A percentile compares a stretch with the other conserved stretches of the same genome.
These are phyloP conservation scores for Ammospiza maritima DNA, from an alignment of 2,797 vertebrate genomes.

Conservation along the genomic window DNA sequence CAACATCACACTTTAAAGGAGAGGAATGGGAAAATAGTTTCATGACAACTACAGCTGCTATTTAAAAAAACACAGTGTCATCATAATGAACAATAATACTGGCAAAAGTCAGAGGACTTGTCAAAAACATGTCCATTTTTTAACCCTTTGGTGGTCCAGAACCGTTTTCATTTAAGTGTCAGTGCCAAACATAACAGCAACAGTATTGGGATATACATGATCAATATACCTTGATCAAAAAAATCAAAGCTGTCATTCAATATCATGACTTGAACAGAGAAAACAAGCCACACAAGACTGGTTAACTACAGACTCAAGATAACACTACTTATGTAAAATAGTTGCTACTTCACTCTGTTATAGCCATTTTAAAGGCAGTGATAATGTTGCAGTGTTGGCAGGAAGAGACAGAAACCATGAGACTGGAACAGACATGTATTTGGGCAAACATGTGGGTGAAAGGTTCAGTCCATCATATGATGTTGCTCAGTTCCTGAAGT, in stretches of 20 bases:
- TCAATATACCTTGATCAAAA: background rate
- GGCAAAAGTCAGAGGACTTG: conserved; percentile 64
- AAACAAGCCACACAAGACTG: conserved; percentile 41
- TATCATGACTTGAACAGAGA: conserved; percentile 32
- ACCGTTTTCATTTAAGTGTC: conserved; percentile 21
- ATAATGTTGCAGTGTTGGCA: conserved; percentile 36
- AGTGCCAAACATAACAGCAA: conserved; percentile 50
- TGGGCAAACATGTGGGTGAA: conserved; percentile 17
- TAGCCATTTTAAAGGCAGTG: conserved; percentile 41
- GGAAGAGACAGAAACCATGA: conserved; percentile 51
- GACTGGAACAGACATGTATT: conserved; percentile 32
- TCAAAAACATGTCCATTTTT: conserved; percentile 60
- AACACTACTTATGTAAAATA: background rate
- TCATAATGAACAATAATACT: conserved; percentile 73
- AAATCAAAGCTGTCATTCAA: conserved; percentile 26
- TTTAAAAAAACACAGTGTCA: conserved; percentile 70
- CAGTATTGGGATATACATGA: conserved; percentile 40
- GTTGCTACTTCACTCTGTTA: conserved; percentile 16
- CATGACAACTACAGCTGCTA: conserved; percentile 73
- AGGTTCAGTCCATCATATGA: conserved; percentile 17
- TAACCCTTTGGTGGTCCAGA: conserved; percentile 51
- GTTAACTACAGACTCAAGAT: background rate
- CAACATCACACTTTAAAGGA: conserved; percentile 74
- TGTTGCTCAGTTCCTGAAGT: conserved; percentile 2
- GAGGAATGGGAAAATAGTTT: conserved; percentile 72